Conservation (phyloP, 1,140 invertebrate genomes). For the Oncopeltus fasciatus region DNA sequence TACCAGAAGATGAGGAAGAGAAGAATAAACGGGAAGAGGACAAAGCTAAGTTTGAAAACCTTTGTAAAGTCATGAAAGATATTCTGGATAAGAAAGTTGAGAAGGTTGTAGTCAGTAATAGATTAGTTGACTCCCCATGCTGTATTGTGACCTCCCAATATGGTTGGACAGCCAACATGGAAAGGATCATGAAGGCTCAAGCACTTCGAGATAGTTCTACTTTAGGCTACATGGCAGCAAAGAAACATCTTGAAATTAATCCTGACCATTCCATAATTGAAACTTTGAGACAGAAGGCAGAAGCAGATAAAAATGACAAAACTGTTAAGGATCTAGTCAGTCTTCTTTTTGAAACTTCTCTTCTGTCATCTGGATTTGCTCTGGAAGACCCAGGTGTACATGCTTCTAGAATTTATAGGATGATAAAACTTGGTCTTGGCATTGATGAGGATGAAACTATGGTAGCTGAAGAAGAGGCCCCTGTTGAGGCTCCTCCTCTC, state of each 20-base stretch:
- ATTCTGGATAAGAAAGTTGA: slow-evolving; percentile 96
- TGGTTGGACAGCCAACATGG: slow-evolving; percentile 99
- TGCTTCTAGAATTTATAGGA: slow-evolving; percentile 68
- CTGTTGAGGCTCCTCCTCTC: slow-evolving; percentile 55
- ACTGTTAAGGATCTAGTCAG: slow-evolving; percentile 91
- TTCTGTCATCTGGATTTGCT: slow-evolving; percentile 80
- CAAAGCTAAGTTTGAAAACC: slow-evolving; percentile 80
- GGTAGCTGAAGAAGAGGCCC: slow-evolving; percentile 41
- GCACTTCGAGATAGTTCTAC: slow-evolving; percentile 86
- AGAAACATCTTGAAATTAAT: slow-evolving; percentile 94
- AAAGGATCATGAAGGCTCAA: slow-evolving; percentile 98
- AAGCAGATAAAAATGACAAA: slow-evolving; percentile 94
- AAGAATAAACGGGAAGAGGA: slow-evolving; percentile 94
- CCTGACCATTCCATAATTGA: slow-evolving; percentile 92
- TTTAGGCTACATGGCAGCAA: slow-evolving; percentile 98
- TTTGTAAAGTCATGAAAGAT: slow-evolving; percentile 97
- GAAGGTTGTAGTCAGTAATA: slow-evolving; percentile 88
- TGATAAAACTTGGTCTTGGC: slow-evolving; percentile 93
- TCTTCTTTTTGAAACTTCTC: slow-evolving; percentile 77
- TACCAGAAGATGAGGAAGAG: slow-evolving; percentile 89
- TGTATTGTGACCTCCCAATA: slow-evolving; percentile 99
- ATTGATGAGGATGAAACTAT: slow-evolving; percentile 85
- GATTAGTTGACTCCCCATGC: slow-evolving; percentile 84
- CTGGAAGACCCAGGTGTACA: slow-evolving; percentile 79
- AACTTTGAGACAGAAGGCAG: slow-evolving; percentile 74